Conservation (phyloP, 2,888 invertebrate species). For the Coleophora flavipennella region DNA sequence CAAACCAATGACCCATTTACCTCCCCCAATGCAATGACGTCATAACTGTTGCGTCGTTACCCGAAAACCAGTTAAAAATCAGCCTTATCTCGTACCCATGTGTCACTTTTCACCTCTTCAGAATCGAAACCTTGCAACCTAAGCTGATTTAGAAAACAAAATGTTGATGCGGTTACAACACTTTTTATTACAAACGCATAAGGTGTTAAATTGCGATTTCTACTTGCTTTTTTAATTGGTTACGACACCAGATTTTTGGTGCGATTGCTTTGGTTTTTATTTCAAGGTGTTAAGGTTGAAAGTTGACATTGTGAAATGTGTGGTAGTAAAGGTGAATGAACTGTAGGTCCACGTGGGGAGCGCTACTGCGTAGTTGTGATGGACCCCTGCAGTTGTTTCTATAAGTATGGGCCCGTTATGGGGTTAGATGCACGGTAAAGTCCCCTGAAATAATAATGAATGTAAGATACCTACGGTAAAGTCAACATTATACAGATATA, state of each 20-base stretch:
- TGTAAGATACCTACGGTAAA: background rate
- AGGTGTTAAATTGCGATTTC: background rate
- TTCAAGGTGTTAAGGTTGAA: constrained; percentile 13
- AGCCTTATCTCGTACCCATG: background rate
- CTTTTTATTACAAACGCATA: background rate
- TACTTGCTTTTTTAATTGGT: constrained; percentile 16
- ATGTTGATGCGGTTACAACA: no score
- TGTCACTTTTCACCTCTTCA: background rate
- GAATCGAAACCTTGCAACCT: no score
- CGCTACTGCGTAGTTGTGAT: constrained; percentile 64
- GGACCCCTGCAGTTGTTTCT: constrained; percentile 55
- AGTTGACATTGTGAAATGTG: constrained; percentile 1
- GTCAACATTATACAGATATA: no score
- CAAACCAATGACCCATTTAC: background rate
- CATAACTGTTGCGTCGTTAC: constrained; percentile 16
- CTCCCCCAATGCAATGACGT: constrained; percentile 17
- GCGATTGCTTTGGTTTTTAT: constrained; percentile 25
- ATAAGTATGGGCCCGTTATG: constrained; percentile 26
- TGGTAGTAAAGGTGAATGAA: constrained; percentile 41
- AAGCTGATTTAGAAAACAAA: no score
- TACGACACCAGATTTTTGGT: constrained; percentile 13
- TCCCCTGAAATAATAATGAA: no score
- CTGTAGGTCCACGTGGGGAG: constrained; percentile 49
- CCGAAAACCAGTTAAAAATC: constrained; percentile 10
- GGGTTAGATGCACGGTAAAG: constrained; percentile 12